A percentile compares a stretch with the other conserved stretches of the same genome.
Evolutionary conservation across 2,113 vertebrate species (phyloP).

Genomic region (Sardina pilchardus): DNA sequence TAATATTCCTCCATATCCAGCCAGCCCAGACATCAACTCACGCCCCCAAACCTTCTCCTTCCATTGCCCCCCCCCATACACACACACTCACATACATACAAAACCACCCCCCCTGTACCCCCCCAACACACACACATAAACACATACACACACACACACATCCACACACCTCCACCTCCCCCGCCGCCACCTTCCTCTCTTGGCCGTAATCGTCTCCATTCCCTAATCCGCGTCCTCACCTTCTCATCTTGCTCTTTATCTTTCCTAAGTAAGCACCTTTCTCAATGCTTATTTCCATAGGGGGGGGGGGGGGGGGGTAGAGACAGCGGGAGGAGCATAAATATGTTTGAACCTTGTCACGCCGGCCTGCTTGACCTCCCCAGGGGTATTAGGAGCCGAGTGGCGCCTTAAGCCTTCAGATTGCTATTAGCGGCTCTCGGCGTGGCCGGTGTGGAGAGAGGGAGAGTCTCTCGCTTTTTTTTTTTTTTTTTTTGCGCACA

Average conservation of each 20-base stretch:
- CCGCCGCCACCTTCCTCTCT: constrained; percentile 62
- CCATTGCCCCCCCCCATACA: constrained; percentile 65
- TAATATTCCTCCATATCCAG: constrained; percentile 95
- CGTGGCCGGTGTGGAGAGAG: constrained; percentile 32
- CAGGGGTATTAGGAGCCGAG: constrained; percentile 46
- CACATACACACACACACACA: constrained; percentile 22
- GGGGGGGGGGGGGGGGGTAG: constrained; percentile 47
- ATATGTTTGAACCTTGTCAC: constrained; percentile 67
- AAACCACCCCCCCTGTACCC: constrained; percentile 72
- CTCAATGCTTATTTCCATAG: constrained; percentile 77
- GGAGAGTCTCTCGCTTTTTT: too few species aligned
- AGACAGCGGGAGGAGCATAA: constrained; percentile 64
- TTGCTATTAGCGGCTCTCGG: constrained; percentile 65
- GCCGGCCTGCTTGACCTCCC: constrained; percentile 64
- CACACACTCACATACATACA: constrained; percentile 25
- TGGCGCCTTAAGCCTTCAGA: constrained; percentile 56
- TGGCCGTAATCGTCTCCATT: constrained; percentile 81
- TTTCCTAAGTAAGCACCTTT: constrained; percentile 89
- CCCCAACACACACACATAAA: constrained; percentile 44
- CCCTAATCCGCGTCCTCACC: constrained; percentile 87
- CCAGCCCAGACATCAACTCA: constrained; percentile 83
- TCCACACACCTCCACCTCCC: constrained; percentile 30
- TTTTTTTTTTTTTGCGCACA: constrained; percentile 48
- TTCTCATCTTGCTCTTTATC: constrained; percentile 90
- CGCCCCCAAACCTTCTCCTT: constrained; percentile 60